Base-by-base conservation (phyloP, 35 echinoderm and acorn worm genomes). In the Acanthaster planci region DNA sequence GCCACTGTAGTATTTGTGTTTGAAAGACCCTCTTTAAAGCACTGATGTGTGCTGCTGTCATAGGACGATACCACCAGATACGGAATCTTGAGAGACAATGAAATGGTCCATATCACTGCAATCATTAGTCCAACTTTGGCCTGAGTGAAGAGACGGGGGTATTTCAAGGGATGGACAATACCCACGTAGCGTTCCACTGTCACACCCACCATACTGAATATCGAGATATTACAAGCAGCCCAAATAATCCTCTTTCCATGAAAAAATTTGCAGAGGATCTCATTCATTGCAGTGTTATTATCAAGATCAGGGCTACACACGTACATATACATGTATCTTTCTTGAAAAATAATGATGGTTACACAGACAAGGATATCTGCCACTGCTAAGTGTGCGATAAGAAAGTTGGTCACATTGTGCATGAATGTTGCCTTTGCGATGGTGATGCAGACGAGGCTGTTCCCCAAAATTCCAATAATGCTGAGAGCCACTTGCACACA, bases 341-440 rank as follows among this genome's bases (percentile, higher is more conserved):
- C 5, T 34, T 72, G 64, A 15, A 72, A 35, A 34, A 21, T 72
- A 26, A 72, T 10, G 14, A 72, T 19, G 34, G 64, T 7, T 26
- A 8, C 15, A 23, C 64, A 72, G 64, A 72, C 64, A 34, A 72
- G 64, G 34, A 72, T 34, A 26, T 72, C 64, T 7, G 64, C 64
- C 64, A 72, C 16, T 10, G 64, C 64, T 26, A 72, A 27, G 23
- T 72, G 64, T 9, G 64, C 64, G 64, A 72, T 72, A 10, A 72
- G 34, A 34, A 72, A 26, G 23, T 72, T 72, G 0, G 64, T 72
- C 21, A 72, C 64, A 34, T 72, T 72, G 64, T 72, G 64, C 64
- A 72, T 72, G 23, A 72, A 72, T 29, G 1, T 72, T 16, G 64
- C 64, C 64, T 34, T 26, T 31, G 64, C 64, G 22, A 72, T 72